A percentile compares a stretch with the other conserved stretches of the same genome.
Conservation (phyloP, 2,797 vertebrate species). For the Onychomys leucogaster region DNA sequence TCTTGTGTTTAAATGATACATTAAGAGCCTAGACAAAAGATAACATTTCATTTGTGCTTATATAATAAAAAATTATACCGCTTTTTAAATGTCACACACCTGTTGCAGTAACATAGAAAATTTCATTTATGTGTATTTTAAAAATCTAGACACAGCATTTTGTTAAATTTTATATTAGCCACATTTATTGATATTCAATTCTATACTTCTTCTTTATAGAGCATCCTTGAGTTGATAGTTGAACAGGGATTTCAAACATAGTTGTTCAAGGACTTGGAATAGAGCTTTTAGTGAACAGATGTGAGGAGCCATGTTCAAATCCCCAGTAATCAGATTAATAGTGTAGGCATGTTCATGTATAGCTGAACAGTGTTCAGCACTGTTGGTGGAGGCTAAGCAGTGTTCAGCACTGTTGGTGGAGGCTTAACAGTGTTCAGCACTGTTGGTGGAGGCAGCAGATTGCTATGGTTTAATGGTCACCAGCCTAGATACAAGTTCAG, state of each 20-base stretch:
- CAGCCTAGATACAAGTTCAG: not conserved
- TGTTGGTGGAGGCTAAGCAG: too few relatives aligned
- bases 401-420: too few relatives aligned
- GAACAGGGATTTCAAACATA: not conserved
- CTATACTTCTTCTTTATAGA: not conserved
- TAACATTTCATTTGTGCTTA: not conserved
- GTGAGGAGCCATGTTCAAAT: not conserved
- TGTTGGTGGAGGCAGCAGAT: not conserved
- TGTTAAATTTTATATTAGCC: not conserved
- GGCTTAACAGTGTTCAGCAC: too few relatives aligned
- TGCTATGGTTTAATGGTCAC: not conserved
- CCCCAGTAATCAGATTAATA: not conserved
- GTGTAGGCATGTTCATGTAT: not conserved
- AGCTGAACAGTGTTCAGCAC: too few relatives aligned
- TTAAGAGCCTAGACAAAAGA: not conserved
- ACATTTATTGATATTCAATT: not conserved
- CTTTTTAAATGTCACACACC: not conserved
- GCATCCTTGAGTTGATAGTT: not conserved
- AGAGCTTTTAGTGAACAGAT: not conserved
- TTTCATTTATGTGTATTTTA: not conserved
- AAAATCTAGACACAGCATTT: not conserved
- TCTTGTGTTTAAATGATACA: not conserved
- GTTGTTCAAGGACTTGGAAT: not conserved
- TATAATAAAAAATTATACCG: not conserved
- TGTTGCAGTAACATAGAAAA: not conserved